Conservation (phyloP, 2,888 invertebrate species). For the Polydrusus tereticollis region DNA sequence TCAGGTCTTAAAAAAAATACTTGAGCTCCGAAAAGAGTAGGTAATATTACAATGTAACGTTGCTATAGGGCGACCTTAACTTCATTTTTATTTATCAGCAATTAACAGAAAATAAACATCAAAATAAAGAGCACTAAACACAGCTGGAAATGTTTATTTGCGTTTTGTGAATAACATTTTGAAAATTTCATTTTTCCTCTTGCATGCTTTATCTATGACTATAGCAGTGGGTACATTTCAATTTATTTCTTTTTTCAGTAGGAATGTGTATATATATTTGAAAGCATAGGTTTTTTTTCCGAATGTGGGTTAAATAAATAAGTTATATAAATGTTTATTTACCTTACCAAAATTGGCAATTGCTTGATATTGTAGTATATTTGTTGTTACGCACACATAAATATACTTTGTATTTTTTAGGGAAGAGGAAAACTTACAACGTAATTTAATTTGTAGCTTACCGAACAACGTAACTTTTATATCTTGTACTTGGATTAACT, state of each 20-base stretch:
- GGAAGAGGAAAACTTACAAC: neutral
- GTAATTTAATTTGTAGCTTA: too few species aligned
- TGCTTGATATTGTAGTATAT: neutral
- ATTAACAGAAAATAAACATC: too few species aligned
- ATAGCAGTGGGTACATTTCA: neutral
- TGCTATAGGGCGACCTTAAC: too few species aligned
- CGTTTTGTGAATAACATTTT: neutral
- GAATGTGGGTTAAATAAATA: neutral
- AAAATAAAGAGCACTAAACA: too few species aligned
- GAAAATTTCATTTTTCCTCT: neutral
- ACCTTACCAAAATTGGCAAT: neutral
- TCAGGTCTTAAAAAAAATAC: too few species aligned
- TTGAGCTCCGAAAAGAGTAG: too few species aligned
- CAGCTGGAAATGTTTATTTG: neutral
- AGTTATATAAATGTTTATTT: neutral
- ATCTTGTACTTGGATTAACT: too few species aligned
- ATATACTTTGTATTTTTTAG: neutral
- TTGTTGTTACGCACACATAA: neutral
- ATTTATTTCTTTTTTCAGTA: neutral
- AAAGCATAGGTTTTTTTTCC: neutral
- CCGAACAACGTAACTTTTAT: too few species aligned
- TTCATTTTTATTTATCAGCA: too few species aligned
- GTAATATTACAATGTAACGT: too few species aligned
- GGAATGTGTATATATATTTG: too few species aligned
- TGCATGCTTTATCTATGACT: neutral